Percentiles rank a stretch among this genome's conserved stretches.
Conservation (phyloP, 2,797 vertebrate genomes). For the Hephaestus fuliginosus region DNA sequence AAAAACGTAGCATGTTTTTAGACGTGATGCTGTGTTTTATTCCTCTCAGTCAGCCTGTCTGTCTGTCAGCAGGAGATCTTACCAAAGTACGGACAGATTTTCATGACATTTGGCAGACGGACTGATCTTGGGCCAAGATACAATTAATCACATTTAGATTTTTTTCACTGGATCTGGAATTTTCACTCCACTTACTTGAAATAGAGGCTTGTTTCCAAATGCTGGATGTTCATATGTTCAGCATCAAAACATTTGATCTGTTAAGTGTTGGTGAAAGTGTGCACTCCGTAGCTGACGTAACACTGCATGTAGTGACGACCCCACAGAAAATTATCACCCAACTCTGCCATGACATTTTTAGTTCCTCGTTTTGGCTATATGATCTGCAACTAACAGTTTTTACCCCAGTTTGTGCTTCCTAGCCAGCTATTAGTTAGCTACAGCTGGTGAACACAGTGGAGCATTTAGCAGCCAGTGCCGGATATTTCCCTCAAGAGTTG, state of each 20-base stretch:
- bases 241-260: background rate
- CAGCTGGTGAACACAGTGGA: background rate
- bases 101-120: constrained; percentile 18
- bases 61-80: constrained; percentile 32
- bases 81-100: constrained; percentile 21
- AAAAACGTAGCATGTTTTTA: background rate
- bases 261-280: background rate
- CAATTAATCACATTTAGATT: background rate
- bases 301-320: background rate
- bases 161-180: background rate
- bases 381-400: no score
- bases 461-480: background rate
- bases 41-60: background rate
- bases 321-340: background rate
- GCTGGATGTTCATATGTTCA: background rate
- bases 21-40: constrained; percentile 13
- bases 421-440: background rate
- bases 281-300: background rate
- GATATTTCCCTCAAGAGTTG: no score
- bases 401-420: no score
- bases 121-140: background rate
- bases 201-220: background rate
- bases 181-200: background rate
- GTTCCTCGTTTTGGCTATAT: no score
- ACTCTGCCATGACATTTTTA: background rate